Percentiles rank a stretch among this genome's conserved stretches.
phyloP scores from a whole-genome alignment of 2,888 invertebrate species.

The Drepanosiphum platanoidis region DNA sequence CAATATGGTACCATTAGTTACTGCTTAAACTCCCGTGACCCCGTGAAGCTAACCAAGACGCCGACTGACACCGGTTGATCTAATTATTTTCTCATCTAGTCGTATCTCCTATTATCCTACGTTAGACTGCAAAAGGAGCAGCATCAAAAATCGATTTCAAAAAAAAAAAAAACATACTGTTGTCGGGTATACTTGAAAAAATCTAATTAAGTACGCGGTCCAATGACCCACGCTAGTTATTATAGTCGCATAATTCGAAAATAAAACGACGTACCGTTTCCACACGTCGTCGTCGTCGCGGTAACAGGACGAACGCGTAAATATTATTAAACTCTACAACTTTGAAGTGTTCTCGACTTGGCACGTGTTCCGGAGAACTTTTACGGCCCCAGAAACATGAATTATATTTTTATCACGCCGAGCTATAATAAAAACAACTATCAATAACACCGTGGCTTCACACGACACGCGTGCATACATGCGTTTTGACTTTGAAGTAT shows the following conservation, averaged over 20 bases:
- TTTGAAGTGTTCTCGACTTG: too few species aligned
- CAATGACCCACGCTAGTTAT: neutral
- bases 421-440: too few species aligned
- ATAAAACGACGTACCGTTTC: neutral
- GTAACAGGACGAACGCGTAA: too few species aligned
- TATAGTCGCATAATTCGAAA: neutral
- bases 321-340: too few species aligned
- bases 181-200: neutral
- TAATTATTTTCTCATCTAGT: conserved; percentile 13
- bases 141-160: conserved; percentile 20
- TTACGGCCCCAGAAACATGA: too few species aligned
- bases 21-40: neutral
- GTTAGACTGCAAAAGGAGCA: neutral
- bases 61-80: neutral
- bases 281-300: too few species aligned
- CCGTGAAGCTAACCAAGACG: neutral
- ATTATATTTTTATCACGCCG: too few species aligned
- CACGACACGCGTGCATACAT: too few species aligned
- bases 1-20: neutral
- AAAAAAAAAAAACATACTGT: neutral
- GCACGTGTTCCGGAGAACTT: too few species aligned
- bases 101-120: neutral
- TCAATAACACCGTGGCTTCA: too few species aligned
- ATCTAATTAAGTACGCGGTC: neutral
- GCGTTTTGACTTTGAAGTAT: too few species aligned